Conservation (phyloP, 1,140 invertebrate genomes). For the Melitaea cinxia region DNA sequence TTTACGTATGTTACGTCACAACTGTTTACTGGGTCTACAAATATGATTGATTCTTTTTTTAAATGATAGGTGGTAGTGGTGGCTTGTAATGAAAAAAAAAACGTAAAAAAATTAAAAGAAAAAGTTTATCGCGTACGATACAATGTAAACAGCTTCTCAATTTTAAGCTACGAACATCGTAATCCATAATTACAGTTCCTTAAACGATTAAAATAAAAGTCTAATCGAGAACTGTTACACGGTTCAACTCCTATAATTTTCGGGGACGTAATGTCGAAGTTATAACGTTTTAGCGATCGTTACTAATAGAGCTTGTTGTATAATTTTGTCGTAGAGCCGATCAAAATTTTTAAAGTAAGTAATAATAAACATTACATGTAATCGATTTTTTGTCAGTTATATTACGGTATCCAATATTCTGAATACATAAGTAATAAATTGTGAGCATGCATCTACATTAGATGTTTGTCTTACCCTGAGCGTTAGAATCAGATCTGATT, state of each 20-base stretch:
- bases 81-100: no score
- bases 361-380: not conserved
- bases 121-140: slow-evolving; percentile 1
- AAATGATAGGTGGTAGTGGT: no score
- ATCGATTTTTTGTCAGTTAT: no score
- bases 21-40: no score
- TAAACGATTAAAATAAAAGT: slow-evolving; percentile 32
- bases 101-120: no score
- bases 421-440: no score
- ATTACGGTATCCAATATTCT: no score
- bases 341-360: not conserved
- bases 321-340: not conserved
- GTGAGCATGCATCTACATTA: no score
- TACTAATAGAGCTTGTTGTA: not conserved
- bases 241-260: slow-evolving; percentile 21
- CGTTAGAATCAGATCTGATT: no score
- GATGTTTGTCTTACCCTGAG: no score
- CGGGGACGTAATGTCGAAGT: slow-evolving; percentile 9
- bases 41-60: no score
- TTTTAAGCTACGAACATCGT: slow-evolving; percentile 22
- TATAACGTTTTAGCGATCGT: slow-evolving; percentile 19
- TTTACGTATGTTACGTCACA: no score
- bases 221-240: slow-evolving; percentile 26
- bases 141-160: slow-evolving; percentile 14
- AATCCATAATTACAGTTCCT: slow-evolving; percentile 35